phyloP scores from a whole-genome alignment of 2,888 invertebrate species.

The Eucriotettix oculatus region DNA sequence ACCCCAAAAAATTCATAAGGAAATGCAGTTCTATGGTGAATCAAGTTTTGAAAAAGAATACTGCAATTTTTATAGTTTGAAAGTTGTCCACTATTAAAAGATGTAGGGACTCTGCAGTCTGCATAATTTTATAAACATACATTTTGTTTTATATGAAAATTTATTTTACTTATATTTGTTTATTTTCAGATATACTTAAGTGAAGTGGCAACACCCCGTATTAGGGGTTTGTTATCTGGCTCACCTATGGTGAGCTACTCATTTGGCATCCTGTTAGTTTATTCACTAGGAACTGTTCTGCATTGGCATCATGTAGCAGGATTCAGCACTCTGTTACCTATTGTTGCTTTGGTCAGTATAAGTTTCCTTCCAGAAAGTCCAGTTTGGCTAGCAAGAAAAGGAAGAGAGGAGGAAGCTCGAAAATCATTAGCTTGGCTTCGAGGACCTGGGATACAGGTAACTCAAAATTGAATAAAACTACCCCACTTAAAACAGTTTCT shows the following conservation, averaged over 20 bases:
- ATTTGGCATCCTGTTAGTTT: conserved; percentile 55
- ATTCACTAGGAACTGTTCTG: conserved; percentile 48
- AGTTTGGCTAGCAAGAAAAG: conserved; percentile 50
- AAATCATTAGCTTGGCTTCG: conserved; percentile 34
- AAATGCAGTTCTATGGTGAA: no score
- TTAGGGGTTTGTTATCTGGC: conserved; percentile 52
- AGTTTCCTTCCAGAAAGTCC: conserved; percentile 57
- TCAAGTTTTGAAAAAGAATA: no score
- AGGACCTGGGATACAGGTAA: conserved; percentile 13
- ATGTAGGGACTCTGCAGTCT: no score
- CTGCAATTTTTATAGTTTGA: no score
- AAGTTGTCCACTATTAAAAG: no score
- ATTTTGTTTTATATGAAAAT: not conserved
- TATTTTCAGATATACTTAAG: conserved; percentile 40
- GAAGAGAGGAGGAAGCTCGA: conserved; percentile 33
- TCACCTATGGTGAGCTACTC: conserved; percentile 59
- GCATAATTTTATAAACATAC: not conserved
- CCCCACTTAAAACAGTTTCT: no score
- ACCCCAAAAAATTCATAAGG: no score
- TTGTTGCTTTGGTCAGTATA: conserved; percentile 40
- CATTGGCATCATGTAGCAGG: conserved; percentile 55
- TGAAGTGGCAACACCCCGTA: conserved; percentile 54
- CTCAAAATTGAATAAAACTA: no score
- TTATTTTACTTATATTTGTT: not conserved
- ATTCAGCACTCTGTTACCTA: conserved; percentile 40